Base-by-base conservation (phyloP, 2,888 invertebrate genomes). In the Polyommatus icarus region DNA sequence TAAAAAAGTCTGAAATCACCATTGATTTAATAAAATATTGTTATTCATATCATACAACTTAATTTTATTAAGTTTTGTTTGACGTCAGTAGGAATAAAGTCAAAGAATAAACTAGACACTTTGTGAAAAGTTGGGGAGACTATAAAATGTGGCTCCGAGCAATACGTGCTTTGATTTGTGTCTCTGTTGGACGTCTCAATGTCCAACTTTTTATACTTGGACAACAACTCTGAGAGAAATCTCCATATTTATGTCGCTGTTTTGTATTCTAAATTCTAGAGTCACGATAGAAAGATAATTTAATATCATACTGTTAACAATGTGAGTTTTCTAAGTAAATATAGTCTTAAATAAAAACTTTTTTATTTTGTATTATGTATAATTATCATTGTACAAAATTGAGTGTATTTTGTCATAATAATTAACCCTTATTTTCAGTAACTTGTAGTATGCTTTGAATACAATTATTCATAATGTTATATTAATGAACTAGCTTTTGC, bases 161-260 rank as follows among this genome's bases (percentile, higher is more conserved):
- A 24, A 73, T 40, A 73, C 73, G 73, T 73, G 73, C 50, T 20
- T 24, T 73, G 73, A 73, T 73, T 73, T 73, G 50, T 73, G 40
- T 73, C 20, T 5, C 20, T 50, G 46, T 29, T 73, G 46, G 46
- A 29, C 46, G 20, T 73, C 24, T 46, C 50, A 6, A 46, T 20
- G 6, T 73, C 46, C 46, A 73, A 73, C 73, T 73, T 73, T 50
- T 73, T 73, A 24, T 24, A 73, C 50, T 20, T 24, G 6, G 15
- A 73, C n/a, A 50, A 73, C 20, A 73, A 46, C 20, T 73, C 24
- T 73, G 6, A 73, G 32, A 46, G 40, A 67, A 32, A 73, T 73
- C 40, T 73, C 50, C 73, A 73, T 73, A 46, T 73, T 73, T 73
- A 67, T 67, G 67, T 15, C 67, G 15, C 29, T 61, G 61, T 24